These are phyloP conservation scores for Noctilio leporinus DNA, from an alignment of 2,113 vertebrate genomes.

Conservation along the genomic window DNA sequence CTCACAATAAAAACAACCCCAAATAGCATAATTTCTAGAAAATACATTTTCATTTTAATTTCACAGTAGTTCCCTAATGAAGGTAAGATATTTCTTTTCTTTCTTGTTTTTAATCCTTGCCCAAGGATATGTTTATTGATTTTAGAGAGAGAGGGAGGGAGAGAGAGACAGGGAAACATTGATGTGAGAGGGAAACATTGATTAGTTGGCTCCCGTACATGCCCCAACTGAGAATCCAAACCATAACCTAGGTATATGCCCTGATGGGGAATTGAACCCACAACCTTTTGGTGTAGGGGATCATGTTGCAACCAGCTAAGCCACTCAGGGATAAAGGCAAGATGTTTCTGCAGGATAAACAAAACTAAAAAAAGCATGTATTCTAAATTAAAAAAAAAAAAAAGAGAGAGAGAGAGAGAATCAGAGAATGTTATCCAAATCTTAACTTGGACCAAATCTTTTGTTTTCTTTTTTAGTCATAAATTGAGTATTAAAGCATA, in stretches of 20 bases:
- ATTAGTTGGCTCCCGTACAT: no score
- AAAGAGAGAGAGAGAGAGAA: no score
- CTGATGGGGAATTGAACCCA: no score
- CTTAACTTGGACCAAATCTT: neutral
- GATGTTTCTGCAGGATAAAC: neutral
- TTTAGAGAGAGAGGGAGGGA: no score
- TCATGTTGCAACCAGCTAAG: no score
- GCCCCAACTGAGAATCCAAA: no score
- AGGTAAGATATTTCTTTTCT: neutral
- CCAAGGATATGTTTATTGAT: no score
- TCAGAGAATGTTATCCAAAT: neutral
- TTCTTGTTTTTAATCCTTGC: no score
- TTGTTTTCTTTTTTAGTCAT: neutral
- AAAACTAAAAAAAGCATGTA: neutral
- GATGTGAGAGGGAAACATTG: no score
- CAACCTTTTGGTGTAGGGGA: no score
- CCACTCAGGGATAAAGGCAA: neutral
- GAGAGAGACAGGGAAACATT: no score
- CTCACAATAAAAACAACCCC: neutral
- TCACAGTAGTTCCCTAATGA: neutral
- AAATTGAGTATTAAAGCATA: neutral
- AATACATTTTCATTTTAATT: neutral
- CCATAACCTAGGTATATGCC: no score
- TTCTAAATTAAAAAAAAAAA: neutral
- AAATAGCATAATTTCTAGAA: neutral